Evolutionary conservation across 2,113 vertebrate species (phyloP).

Genomic region (Oryzias javanicus): DNA sequence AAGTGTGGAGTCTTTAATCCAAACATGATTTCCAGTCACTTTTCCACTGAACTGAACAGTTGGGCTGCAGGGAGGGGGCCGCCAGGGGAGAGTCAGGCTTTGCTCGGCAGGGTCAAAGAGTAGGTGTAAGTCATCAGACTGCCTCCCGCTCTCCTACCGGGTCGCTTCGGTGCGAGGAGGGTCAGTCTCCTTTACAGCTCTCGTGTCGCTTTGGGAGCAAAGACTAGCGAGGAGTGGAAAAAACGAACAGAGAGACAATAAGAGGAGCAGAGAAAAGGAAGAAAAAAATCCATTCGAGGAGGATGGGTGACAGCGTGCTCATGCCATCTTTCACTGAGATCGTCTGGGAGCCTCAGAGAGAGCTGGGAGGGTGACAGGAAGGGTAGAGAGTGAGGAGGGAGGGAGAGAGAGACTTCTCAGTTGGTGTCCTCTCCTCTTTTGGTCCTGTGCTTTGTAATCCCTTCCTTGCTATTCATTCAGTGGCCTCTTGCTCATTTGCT

Average conservation of each 20-base stretch:
- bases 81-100: slow-evolving; percentile 21
- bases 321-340: slow-evolving; percentile 60
- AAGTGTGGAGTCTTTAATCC: slow-evolving; percentile 90
- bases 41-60: slow-evolving; percentile 57
- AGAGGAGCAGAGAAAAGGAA: slow-evolving; percentile 9
- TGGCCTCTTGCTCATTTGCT: slow-evolving; percentile 59
- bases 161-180: slow-evolving; percentile 36
- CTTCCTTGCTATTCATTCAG: slow-evolving; percentile 70
- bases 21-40: slow-evolving; percentile 85
- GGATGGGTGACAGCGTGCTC: slow-evolving; percentile 52
- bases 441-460: slow-evolving; percentile 68
- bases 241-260: slow-evolving; percentile 3
- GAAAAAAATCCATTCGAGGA: slow-evolving; percentile 40
- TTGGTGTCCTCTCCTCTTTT: slow-evolving; percentile 46
- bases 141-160: slow-evolving; percentile 35
- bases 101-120: slow-evolving; percentile 41
- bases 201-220: slow-evolving; percentile 25
- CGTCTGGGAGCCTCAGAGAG: slow-evolving; percentile 39
- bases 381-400: slow-evolving; percentile 35
- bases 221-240: slow-evolving; percentile 4
- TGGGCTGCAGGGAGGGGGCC: slow-evolving; percentile 16
- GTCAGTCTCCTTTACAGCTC: slow-evolving; percentile 50
- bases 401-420: slow-evolving; percentile 53
- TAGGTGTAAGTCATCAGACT: slow-evolving; percentile 54
- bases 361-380: slow-evolving; percentile 52